Evolutionary conservation across 92 coral and sea anemone species (phyloP).

Genomic region (Anthopleura xanthogrammica): DNA sequence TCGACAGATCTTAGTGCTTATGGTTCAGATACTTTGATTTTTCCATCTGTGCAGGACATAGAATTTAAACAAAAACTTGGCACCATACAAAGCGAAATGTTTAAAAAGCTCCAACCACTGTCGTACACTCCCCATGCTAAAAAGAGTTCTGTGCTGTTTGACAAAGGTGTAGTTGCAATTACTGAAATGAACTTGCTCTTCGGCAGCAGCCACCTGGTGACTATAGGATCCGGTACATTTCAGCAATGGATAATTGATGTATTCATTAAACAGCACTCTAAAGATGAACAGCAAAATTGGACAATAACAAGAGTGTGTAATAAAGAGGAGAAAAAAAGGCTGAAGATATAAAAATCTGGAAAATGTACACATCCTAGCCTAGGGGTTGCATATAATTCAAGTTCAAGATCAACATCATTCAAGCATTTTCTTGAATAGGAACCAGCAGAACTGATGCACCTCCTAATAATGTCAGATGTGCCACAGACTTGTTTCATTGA

Average conservation of each 20-base stretch:
- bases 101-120: constrained; percentile 49
- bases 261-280: constrained; percentile 63
- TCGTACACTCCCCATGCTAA: constrained; percentile 61
- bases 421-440: not conserved
- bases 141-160: constrained; percentile 56
- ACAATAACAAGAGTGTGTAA: constrained; percentile 84
- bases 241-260: constrained; percentile 92
- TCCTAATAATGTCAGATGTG: too few species aligned
- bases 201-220: constrained; percentile 76
- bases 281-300: constrained; percentile 59
- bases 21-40: constrained; percentile 84
- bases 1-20: constrained; percentile 81
- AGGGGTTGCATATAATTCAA: not conserved
- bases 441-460: not conserved
- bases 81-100: constrained; percentile 46
- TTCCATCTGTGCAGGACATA: constrained; percentile 53
- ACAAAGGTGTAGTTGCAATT: constrained; percentile 93
- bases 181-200: constrained; percentile 85
- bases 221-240: constrained; percentile 95
- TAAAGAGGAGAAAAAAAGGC: constrained; percentile 56
- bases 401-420: not conserved
- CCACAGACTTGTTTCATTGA: not conserved
- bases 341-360: not conserved
- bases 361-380: too few species aligned
- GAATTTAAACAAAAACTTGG: constrained; percentile 43